These are phyloP conservation scores for Leptinotarsa defecta DNA, from an alignment of 1,140 invertebrate genomes.

Conservation along the genomic window DNA sequence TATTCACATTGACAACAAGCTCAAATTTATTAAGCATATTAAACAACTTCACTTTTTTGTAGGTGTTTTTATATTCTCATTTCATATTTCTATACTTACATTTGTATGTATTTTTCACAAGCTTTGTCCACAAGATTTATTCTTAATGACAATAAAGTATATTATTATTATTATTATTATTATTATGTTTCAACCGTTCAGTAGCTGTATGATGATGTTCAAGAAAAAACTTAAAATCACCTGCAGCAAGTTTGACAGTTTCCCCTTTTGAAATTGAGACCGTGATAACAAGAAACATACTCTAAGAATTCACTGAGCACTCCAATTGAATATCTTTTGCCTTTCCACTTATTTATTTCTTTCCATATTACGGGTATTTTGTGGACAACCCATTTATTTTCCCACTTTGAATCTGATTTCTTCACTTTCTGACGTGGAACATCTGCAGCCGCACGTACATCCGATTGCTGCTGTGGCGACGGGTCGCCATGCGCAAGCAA, in stretches of 20 bases:
- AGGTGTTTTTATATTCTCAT: too few relatives aligned
- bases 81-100: too few relatives aligned
- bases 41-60: too few relatives aligned
- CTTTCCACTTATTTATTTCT: constrained; percentile 57
- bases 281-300: constrained; percentile 62
- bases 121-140: not conserved
- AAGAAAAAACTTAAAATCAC: constrained; percentile 24
- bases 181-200: not conserved
- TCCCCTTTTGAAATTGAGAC: constrained; percentile 56
- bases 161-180: too few relatives aligned
- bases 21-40: too few relatives aligned
- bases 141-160: not conserved
- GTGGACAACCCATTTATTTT: constrained; percentile 59
- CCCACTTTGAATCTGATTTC: constrained; percentile 38
- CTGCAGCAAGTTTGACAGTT: constrained; percentile 52
- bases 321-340: constrained; percentile 60
- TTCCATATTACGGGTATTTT: constrained; percentile 60
- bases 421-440: constrained; percentile 21
- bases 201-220: not conserved
- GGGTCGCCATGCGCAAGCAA: too few relatives aligned
- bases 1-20: too few relatives aligned
- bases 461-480: too few relatives aligned
- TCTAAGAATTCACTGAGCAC: constrained; percentile 61
- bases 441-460: too few relatives aligned
- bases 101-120: too few relatives aligned